Conservation (phyloP, 2,113 vertebrate genomes). For the Syngnathus floridae region DNA sequence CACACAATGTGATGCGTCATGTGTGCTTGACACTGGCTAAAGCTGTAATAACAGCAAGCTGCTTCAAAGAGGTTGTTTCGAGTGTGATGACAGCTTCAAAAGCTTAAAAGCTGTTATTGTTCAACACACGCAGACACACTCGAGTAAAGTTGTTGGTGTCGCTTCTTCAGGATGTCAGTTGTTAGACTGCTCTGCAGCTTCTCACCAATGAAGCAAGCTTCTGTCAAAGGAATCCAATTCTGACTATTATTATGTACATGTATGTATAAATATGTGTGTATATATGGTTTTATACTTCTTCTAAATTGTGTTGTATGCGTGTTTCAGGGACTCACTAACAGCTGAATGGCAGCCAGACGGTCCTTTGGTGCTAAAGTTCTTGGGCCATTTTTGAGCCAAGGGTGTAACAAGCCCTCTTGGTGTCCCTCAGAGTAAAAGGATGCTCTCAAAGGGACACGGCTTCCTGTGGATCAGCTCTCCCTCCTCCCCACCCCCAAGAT, state of each 20-base stretch:
- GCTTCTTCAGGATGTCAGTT: not conserved
- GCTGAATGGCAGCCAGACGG: constrained; percentile 22
- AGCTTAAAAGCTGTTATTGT: constrained; percentile 46
- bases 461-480: constrained; percentile 20
- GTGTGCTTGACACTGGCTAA: not conserved
- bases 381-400: constrained; percentile 24
- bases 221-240: too few species aligned
- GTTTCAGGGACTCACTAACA: constrained; percentile 64
- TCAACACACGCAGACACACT: constrained; percentile 26
- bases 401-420: constrained; percentile 9
- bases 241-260: too few species aligned
- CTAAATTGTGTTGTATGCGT: constrained; percentile 11
- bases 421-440: constrained; percentile 18
- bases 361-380: constrained; percentile 64
- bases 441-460: constrained; percentile 16
- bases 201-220: too few species aligned
- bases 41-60: constrained; percentile 9
- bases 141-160: not conserved
- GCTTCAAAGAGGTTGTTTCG: constrained; percentile 35
- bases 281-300: too few species aligned
- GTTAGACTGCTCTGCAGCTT: not conserved
- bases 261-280: too few species aligned
- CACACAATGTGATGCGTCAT: not conserved
- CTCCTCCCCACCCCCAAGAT: constrained; percentile 41
- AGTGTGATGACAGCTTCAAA: constrained; percentile 51